Evolutionary conservation across 2,888 invertebrate species (phyloP).

Genomic region (Aricia artaxerxes): DNA sequence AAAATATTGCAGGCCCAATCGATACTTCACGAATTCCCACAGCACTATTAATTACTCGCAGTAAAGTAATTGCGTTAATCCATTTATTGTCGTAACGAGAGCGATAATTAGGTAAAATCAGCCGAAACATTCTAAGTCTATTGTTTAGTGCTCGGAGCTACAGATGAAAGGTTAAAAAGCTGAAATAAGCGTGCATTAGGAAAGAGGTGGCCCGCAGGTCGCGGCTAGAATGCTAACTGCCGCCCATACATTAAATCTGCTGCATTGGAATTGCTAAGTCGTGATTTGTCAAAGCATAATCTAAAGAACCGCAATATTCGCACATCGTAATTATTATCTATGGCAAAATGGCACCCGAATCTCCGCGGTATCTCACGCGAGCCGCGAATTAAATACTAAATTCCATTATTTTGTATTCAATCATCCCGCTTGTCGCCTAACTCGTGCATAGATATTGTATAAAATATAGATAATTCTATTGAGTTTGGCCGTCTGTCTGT

Average conservation of each 20-base stretch:
- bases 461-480: not conserved
- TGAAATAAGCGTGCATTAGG: constrained; percentile 81
- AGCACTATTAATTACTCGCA: constrained; percentile 2
- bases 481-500: too few relatives aligned
- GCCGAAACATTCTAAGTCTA: constrained; percentile 65
- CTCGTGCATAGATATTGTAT: not conserved
- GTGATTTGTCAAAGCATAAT: constrained; percentile 81
- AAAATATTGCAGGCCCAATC: not conserved
- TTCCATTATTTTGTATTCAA: constrained; percentile 30
- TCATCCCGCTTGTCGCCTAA: constrained; percentile 18
- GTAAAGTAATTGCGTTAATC: not conserved
- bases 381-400: constrained; percentile 41
- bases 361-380: constrained; percentile 62
- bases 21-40: not conserved
- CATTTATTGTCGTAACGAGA: constrained; percentile 32
- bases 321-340: constrained; percentile 80
- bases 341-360: constrained; percentile 75
- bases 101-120: constrained; percentile 56
- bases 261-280: constrained; percentile 80
- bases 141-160: constrained; percentile 74
- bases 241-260: constrained; percentile 81
- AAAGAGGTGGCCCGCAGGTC: constrained; percentile 79
- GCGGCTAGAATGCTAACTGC: constrained; percentile 80
- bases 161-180: constrained; percentile 80
- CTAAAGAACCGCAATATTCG: constrained; percentile 79